Percentiles rank a stretch among this genome's conserved stretches.
phyloP scores from a whole-genome alignment of 2,888 invertebrate species.

The Plagiodera versicolora region DNA sequence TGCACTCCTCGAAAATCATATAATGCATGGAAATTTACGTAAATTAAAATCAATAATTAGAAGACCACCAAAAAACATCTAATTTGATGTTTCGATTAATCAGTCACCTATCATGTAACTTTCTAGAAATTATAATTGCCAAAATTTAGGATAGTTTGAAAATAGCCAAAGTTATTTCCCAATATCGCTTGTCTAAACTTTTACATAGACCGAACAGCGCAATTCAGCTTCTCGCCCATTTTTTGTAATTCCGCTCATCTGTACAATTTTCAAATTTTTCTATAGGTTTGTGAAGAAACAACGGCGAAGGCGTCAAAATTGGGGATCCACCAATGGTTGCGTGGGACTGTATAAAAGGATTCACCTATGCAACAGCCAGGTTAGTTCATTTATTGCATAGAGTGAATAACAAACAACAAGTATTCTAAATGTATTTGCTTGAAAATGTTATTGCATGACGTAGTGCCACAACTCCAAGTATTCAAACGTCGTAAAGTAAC shows the following conservation, averaged over 20 bases:
- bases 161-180: neutral
- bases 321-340: constrained; percentile 58
- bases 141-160: too few species aligned
- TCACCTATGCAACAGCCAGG: constrained; percentile 80
- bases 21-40: too few species aligned
- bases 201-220: neutral
- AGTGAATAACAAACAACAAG: too few species aligned
- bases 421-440: too few species aligned
- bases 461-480: too few species aligned
- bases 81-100: too few species aligned
- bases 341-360: constrained; percentile 75
- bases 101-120: neutral
- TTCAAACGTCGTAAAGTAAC: too few species aligned
- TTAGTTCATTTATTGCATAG: constrained; percentile 48
- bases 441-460: too few species aligned
- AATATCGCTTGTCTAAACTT: neutral
- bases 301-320: constrained; percentile 44
- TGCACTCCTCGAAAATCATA: too few species aligned
- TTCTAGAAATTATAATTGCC: too few species aligned
- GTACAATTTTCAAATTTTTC: constrained; percentile 2
- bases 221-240: neutral
- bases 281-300: constrained; percentile 45
- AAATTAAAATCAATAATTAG: too few species aligned
- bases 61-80: too few species aligned
- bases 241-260: neutral